These are phyloP conservation scores for Shargacucullia verbasci DNA, from an alignment of 2,888 invertebrate genomes.

Conservation along the genomic window DNA sequence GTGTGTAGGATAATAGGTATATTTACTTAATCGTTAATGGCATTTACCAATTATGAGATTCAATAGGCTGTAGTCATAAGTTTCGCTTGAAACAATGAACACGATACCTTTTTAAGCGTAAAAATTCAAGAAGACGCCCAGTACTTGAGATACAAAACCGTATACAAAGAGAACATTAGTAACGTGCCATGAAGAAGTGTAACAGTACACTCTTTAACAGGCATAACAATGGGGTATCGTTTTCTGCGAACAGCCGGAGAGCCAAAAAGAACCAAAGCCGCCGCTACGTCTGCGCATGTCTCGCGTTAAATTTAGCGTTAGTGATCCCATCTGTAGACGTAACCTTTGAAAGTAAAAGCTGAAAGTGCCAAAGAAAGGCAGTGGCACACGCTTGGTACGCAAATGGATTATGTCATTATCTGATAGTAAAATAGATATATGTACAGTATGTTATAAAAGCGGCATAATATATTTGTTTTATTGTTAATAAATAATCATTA, in stretches of 20 bases:
- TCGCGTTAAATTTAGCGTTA: slow-evolving; percentile 87
- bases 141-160: slow-evolving; percentile 60
- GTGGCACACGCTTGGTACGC: slow-evolving; percentile 40
- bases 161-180: slow-evolving; percentile 77
- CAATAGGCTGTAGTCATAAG: too few species aligned
- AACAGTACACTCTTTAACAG: slow-evolving; percentile 83
- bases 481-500: too few species aligned
- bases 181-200: slow-evolving; percentile 81
- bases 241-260: slow-evolving; percentile 75
- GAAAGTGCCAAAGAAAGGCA: slow-evolving; percentile 57
- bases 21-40: too few species aligned
- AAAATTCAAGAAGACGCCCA: slow-evolving; percentile 18
- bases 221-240: slow-evolving; percentile 85
- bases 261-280: slow-evolving; percentile 63
- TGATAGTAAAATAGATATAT: neutral
- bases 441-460: neutral
- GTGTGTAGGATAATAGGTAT: too few species aligned
- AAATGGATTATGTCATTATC: slow-evolving; percentile 38
- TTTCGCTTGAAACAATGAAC: neutral
- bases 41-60: too few species aligned
- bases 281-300: slow-evolving; percentile 67
- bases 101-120: neutral
- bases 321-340: slow-evolving; percentile 79
- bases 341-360: slow-evolving; percentile 74
- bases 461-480: neutral